phyloP scores from a whole-genome alignment of 2,113 vertebrate genomes.

The Martes martes region DNA sequence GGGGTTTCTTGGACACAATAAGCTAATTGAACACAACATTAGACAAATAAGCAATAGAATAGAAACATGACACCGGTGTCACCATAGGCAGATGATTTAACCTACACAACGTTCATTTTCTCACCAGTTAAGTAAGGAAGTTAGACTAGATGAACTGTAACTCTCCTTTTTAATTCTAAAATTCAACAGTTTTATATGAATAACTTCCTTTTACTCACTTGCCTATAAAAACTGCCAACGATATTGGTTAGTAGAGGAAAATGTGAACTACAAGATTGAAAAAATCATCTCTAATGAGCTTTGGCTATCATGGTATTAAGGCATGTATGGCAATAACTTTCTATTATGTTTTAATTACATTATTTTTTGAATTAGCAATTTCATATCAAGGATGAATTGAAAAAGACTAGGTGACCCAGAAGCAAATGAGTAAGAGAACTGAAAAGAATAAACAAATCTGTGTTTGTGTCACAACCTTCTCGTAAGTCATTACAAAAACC shows the following conservation, averaged over 20 bases:
- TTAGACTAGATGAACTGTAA: background rate
- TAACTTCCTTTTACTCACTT: background rate
- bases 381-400: background rate
- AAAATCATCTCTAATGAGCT: background rate
- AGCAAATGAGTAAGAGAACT: background rate
- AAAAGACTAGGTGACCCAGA: background rate
- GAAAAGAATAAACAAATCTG: background rate
- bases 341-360: background rate
- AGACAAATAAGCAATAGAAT: background rate
- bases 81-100: background rate
- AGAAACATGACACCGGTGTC: background rate
- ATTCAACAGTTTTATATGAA: background rate
- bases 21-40: background rate
- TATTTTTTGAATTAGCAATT: constrained; percentile 9
- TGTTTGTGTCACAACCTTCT: background rate
- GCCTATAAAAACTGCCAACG: background rate
- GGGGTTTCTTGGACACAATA: background rate
- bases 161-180: background rate
- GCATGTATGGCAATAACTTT: background rate
- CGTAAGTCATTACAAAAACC: background rate
- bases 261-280: background rate
- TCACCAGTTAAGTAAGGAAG: background rate
- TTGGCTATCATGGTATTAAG: too few relatives aligned
- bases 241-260: background rate
- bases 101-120: background rate